These are phyloP conservation scores for Idaea dimidiata DNA, from an alignment of 2,888 invertebrate species.

Conservation along the genomic window DNA sequence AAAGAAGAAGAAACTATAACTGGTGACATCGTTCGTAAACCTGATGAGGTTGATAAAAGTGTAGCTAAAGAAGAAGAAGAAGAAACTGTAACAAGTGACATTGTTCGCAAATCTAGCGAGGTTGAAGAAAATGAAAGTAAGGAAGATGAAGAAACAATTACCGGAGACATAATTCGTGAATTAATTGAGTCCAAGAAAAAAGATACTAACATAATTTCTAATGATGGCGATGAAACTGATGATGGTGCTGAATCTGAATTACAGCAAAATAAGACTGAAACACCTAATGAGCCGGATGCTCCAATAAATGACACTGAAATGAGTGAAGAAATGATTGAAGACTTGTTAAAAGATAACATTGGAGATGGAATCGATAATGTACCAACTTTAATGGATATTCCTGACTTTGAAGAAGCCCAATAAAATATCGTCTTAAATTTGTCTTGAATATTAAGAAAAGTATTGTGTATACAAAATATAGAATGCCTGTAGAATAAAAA, in stretches of 20 bases:
- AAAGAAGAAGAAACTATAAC: conserved; percentile 9
- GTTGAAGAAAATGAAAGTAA: conserved; percentile 5
- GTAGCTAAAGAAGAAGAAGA: conserved; percentile 12
- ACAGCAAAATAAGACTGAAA: conserved; percentile 13
- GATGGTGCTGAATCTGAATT: conserved; percentile 9
- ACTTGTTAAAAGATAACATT: conserved; percentile 54
- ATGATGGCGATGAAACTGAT: conserved; percentile 6
- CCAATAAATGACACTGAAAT: conserved; percentile 54
- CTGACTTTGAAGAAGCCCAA: conserved; percentile 23
- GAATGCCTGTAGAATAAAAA: background rate
- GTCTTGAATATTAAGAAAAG: background rate
- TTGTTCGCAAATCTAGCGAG: background rate
- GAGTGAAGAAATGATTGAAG: conserved; percentile 63
- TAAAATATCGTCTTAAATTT: background rate
- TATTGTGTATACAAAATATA: background rate
- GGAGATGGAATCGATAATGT: conserved; percentile 26
- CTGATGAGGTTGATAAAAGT: conserved; percentile 4
- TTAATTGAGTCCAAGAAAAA: background rate
- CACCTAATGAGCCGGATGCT: conserved; percentile 20
- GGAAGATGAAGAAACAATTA: conserved; percentile 1
- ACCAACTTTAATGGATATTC: conserved; percentile 20
- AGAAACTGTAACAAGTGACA: conserved; percentile 1
- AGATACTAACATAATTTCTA: background rate
- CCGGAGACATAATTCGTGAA: background rate
- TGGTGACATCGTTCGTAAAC: background rate